A percentile compares a stretch with the other conserved stretches of the same genome.
phyloP scores from a whole-genome alignment of 2,113 vertebrate genomes.

The Lathamus discolor region DNA sequence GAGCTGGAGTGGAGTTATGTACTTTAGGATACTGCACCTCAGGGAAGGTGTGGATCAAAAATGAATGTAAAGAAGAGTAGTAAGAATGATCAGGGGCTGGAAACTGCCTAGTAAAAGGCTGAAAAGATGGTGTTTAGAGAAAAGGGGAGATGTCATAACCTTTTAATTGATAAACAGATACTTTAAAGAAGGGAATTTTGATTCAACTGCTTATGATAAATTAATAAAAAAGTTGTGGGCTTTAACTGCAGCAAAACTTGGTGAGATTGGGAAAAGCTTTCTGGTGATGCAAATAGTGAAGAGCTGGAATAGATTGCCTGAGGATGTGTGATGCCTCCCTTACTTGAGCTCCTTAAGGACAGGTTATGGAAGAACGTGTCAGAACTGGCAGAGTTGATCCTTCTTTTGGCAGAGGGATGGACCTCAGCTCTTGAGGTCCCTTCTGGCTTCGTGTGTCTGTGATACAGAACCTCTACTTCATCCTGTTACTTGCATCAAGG shows the following conservation, averaged over 20 bases:
- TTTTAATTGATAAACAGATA: not conserved
- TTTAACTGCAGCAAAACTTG: not conserved
- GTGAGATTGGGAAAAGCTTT: not conserved
- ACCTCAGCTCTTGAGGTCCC: not conserved
- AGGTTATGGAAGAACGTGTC: not conserved
- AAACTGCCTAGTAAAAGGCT: not conserved
- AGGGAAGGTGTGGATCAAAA: not conserved
- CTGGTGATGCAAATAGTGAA: not conserved
- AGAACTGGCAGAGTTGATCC: not conserved
- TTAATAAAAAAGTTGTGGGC: no score
- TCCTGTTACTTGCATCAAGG: not conserved
- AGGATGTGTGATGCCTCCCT: not conserved
- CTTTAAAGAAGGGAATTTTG: not conserved
- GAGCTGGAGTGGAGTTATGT: not conserved
- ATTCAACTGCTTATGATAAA: not conserved
- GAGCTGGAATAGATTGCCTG: not conserved
- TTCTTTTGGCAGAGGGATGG: not conserved
- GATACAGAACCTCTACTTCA: not conserved
- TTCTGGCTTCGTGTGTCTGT: not conserved
- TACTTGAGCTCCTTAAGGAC: not conserved
- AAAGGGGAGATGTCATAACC: not conserved
- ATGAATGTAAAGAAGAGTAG: not conserved
- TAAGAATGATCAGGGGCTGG: not conserved
- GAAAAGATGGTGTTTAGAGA: not conserved
- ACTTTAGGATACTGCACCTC: not conserved